These are phyloP conservation scores for Orycteropus afer DNA, from an alignment of 2,113 vertebrate species.

Conservation along the genomic window DNA sequence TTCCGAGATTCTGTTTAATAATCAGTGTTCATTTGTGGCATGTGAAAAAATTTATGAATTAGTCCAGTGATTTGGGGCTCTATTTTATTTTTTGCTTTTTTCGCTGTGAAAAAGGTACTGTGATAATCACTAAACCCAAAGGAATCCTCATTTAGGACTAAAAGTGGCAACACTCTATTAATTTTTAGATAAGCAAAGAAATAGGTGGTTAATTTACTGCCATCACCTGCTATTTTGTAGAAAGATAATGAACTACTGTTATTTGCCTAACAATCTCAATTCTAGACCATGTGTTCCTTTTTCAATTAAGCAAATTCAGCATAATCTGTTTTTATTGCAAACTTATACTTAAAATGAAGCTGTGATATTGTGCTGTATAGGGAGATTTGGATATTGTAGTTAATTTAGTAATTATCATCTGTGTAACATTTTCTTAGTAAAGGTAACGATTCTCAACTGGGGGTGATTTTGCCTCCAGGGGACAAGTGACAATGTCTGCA, in stretches of 20 bases:
- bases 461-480: not conserved
- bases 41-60: not conserved
- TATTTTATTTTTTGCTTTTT: not conserved
- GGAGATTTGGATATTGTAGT: not conserved
- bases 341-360: not conserved
- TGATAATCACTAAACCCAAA: not conserved
- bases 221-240: not conserved
- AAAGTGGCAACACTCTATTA: not conserved
- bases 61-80: not conserved
- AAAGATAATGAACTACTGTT: slow-evolving; percentile 40
- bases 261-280: not conserved
- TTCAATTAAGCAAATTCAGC: slow-evolving; percentile 8
- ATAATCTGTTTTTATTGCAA: not conserved
- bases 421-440: not conserved
- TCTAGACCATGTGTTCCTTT: not conserved
- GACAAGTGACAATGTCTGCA: not conserved
- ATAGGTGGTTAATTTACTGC: slow-evolving; percentile 34
- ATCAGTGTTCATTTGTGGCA: not conserved
- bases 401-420: not conserved
- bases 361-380: not conserved
- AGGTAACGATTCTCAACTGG: not conserved
- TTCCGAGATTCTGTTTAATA: not conserved
- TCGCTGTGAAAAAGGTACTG: not conserved
- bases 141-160: not conserved
- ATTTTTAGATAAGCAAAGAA: slow-evolving; percentile 15